phyloP scores from a whole-genome alignment of 2,113 vertebrate species.

The Corythaixoides concolor region DNA sequence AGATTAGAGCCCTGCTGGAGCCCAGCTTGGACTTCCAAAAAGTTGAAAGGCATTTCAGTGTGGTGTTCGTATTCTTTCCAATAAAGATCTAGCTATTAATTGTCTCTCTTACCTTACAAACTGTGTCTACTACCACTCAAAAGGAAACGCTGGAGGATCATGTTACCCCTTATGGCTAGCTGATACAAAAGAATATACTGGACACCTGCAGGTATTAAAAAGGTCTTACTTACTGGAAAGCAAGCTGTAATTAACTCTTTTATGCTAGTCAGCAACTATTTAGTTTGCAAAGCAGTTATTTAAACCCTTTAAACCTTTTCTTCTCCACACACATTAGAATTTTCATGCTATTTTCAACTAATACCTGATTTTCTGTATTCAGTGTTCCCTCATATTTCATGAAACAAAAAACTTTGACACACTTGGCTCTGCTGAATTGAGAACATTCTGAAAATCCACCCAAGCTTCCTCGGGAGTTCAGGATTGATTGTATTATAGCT shows the following conservation, averaged over 20 bases:
- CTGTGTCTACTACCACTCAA: background rate
- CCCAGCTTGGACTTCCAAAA: background rate
- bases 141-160: background rate
- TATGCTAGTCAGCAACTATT: background rate
- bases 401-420: background rate
- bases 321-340: background rate
- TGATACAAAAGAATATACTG: background rate
- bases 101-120: background rate
- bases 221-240: background rate
- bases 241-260: background rate
- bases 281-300: background rate
- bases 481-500: background rate
- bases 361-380: background rate
- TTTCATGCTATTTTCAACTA: background rate
- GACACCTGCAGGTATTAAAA: conserved; percentile 1
- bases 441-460: background rate
- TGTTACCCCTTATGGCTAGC: background rate
- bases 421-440: background rate
- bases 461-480: background rate
- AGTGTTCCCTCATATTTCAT: background rate
- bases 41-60: background rate
- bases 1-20: conserved; percentile 21
- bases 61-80: background rate
- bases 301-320: background rate
- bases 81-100: background rate